Evolutionary conservation across 1,140 invertebrate species (phyloP).

Genomic region (Parapsyche elsis): DNA sequence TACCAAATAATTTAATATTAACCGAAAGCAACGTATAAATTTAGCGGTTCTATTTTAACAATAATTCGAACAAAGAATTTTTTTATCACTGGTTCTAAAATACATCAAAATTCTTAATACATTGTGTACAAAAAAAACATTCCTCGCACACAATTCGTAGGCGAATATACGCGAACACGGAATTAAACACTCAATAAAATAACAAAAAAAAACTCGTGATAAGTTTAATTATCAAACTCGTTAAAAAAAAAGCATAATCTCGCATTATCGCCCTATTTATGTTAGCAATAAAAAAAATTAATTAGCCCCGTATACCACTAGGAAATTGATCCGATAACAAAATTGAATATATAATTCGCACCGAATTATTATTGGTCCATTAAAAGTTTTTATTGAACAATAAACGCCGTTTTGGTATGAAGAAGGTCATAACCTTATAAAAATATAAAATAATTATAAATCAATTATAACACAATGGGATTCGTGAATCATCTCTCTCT

Average conservation of each 20-base stretch:
- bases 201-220: too few species aligned
- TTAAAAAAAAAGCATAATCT: constrained; percentile 12
- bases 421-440: not conserved
- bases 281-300: constrained; percentile 18
- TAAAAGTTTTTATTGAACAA: constrained; percentile 18
- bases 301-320: not conserved
- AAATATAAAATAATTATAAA: not conserved
- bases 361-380: not conserved
- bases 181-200: too few species aligned
- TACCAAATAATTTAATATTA: too few species aligned
- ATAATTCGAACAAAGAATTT: too few species aligned
- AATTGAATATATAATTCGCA: constrained; percentile 6
- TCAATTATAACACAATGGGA: not conserved
- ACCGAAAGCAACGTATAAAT: too few species aligned
- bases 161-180: too few species aligned
- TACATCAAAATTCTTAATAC: too few species aligned
- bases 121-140: too few species aligned
- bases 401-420: not conserved
- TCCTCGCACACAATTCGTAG: too few species aligned
- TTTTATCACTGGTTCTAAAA: too few species aligned
- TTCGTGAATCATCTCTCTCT: too few species aligned
- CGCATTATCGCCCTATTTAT: constrained; percentile 17
- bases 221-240: not conserved
- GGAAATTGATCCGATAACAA: not conserved
- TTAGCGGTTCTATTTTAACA: too few species aligned